A percentile compares a stretch with the other conserved stretches of the same genome.
Evolutionary conservation across 2,113 vertebrate genomes (phyloP).

Genomic region (Paramisgurnus dabryanus): DNA sequence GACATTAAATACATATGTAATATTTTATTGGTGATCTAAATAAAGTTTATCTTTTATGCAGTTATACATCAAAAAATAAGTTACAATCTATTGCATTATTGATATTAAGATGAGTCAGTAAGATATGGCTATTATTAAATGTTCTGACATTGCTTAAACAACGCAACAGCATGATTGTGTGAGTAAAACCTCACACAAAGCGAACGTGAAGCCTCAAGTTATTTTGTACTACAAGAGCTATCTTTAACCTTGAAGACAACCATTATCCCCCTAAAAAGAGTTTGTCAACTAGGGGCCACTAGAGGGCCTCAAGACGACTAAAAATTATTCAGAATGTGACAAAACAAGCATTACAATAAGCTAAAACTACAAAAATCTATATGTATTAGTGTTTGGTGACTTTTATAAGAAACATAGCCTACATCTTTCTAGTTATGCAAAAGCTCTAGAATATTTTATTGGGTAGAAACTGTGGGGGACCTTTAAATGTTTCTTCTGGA

Average conservation of each 20-base stretch:
- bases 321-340: no score
- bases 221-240: not conserved
- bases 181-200: not conserved
- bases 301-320: no score
- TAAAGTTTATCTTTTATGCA: not conserved
- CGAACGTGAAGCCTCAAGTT: not conserved
- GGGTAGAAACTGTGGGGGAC: no score
- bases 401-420: no score
- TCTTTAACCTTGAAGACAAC: not conserved
- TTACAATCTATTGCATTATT: not conserved
- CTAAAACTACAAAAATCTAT: no score
- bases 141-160: not conserved
- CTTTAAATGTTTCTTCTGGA: no score
- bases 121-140: not conserved
- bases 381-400: no score
- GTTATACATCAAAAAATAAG: not conserved
- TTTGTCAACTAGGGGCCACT: no score
- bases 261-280: not conserved
- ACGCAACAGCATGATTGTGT: constrained; percentile 18
- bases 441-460: no score
- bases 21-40: not conserved
- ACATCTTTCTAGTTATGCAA: no score
- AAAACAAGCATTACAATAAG: no score
- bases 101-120: not conserved
- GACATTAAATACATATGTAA: not conserved